phyloP scores from a whole-genome alignment of 1,140 invertebrate genomes.

The Nephila pilipes region DNA sequence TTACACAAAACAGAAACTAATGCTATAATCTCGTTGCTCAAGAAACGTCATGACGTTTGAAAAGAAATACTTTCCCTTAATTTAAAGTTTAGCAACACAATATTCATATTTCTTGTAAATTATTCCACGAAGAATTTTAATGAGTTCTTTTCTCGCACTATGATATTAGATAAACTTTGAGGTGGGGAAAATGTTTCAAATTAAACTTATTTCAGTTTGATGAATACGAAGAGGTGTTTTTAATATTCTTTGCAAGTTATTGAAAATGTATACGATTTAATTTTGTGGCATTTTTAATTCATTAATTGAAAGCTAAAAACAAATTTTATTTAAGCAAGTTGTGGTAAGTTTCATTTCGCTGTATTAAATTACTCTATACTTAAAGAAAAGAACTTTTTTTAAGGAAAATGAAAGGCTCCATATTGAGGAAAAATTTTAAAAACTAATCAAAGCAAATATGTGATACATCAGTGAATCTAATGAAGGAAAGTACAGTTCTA shows the following conservation, averaged over 20 bases:
- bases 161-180: background rate
- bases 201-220: background rate
- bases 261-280: background rate
- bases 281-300: background rate
- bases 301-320: background rate
- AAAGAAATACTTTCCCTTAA: background rate
- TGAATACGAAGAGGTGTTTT: background rate
- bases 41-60: background rate
- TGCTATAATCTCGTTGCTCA: background rate
- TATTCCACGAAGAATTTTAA: background rate
- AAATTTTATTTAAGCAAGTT: no score
- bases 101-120: background rate
- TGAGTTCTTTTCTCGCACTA: background rate
- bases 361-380: no score
- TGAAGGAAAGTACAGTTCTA: no score
- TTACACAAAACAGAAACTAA: background rate
- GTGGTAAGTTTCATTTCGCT: no score
- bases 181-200: background rate
- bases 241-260: background rate
- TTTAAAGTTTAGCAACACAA: background rate
- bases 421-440: no score
- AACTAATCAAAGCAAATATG: no score
- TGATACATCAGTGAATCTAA: no score
- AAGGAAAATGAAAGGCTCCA: no score
- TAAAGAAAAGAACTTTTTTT: no score